Evolutionary conservation across 2,113 vertebrate genomes (phyloP), one percentile per base, ranked within the genome.

Genomic region (Leucopternis melanops): DNA sequence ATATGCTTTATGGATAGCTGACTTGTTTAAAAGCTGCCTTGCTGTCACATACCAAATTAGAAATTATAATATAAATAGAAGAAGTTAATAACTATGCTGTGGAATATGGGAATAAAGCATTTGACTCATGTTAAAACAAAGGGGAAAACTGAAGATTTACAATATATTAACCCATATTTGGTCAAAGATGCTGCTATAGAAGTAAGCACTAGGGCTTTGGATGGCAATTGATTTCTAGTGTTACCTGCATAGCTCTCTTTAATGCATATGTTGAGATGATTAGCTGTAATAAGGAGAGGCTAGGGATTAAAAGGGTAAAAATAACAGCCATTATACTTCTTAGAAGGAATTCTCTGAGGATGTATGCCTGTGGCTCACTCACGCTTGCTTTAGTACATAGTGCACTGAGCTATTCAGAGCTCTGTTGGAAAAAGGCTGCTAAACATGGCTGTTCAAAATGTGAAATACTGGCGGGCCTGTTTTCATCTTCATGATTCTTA

Each of bases 221-320:
- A 26, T 88, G 74, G 42, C 62, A 89, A 80, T 11, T 91, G 92
- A 90, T 95, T 95, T 90, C 87, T 87, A 17, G 5, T 47, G 58
- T 77, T 95, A 94, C 57, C 86, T 95, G 73, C 67, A 52, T n/a
- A 89, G 74, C 29, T 54, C 44, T 75, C 83, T 74, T 83, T 78
- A 91, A 77, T 86, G 81, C 16, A 0, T 72, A n/a, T 80, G 73
- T 88, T 92, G 91, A 96, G 81, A 90, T 92, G 73, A 95, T 96
- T 91, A 95, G 62, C 74, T 70, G 19, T 80, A 90, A 80, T 89
- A 91, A 91, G 69, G 54, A 94, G 58, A 90, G 55, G 44, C 71
- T 82, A 45, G 78, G 91, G 95, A 97, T 96, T 94, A 94, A 88
- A 72, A 86, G 52, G 61, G 83, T 96, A 96, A 96, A 97, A 96